Conservation (phyloP, 2,888 invertebrate species). For the Schizaphis graminum region DNA sequence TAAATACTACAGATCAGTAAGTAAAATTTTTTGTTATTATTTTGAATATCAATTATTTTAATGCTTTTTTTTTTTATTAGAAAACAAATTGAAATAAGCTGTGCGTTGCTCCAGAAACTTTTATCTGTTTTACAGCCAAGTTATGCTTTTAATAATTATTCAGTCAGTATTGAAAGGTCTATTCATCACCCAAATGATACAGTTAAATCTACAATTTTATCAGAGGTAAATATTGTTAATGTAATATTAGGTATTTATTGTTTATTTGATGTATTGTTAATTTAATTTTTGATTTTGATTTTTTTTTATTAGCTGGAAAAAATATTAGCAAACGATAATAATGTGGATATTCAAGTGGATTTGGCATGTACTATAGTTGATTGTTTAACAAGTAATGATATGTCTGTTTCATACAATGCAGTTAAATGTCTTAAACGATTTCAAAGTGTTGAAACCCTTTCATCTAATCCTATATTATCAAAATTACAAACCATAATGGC, state of each 20-base stretch:
- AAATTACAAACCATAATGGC: constrained; percentile 16
- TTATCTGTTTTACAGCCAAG: background rate
- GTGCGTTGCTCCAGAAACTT: constrained; percentile 30
- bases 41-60: background rate
- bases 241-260: background rate
- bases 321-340: constrained; percentile 14
- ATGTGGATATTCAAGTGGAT: constrained; percentile 42
- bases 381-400: constrained; percentile 34
- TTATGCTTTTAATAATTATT: constrained; percentile 8
- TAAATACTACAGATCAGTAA: constrained; percentile 74
- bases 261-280: background rate
- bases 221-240: constrained; percentile 25
- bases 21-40: constrained; percentile 66
- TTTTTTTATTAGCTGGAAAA: constrained; percentile 51
- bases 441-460: constrained; percentile 39
- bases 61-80: constrained; percentile 3
- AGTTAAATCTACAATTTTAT: constrained; percentile 54
- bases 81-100: constrained; percentile 36
- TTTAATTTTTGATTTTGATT: background rate
- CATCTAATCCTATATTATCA: constrained; percentile 15
- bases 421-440: constrained; percentile 60
- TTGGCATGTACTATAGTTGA: constrained; percentile 51
- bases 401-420: constrained; percentile 52
- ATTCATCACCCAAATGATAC: constrained; percentile 48
- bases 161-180: constrained; percentile 47